phyloP scores from a whole-genome alignment of 2,888 invertebrate species.

The Troides helena region DNA sequence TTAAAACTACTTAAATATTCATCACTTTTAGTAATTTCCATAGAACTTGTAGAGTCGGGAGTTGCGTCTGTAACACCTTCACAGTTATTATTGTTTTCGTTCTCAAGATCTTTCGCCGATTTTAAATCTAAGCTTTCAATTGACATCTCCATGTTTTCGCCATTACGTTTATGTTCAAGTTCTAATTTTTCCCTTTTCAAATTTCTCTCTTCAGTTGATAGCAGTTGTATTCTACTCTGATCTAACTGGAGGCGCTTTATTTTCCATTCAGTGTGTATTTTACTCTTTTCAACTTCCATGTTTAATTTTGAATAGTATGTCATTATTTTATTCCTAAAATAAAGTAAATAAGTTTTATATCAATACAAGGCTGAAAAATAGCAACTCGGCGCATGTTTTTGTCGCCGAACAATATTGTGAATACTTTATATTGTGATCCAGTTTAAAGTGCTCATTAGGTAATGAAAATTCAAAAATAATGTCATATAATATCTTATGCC shows the following conservation, averaged over 20 bases:
- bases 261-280: slow-evolving; percentile 80
- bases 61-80: neutral
- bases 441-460: too few species aligned
- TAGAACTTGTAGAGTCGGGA: slow-evolving; percentile 15
- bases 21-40: slow-evolving; percentile 32
- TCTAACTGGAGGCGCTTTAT: slow-evolving; percentile 71
- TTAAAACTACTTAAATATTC: slow-evolving; percentile 36
- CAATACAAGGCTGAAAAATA: too few species aligned
- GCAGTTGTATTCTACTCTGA: slow-evolving; percentile 66
- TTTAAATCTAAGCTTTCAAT: slow-evolving; percentile 53
- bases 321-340: slow-evolving; percentile 79
- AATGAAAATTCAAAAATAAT: too few species aligned
- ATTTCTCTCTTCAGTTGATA: slow-evolving; percentile 77
- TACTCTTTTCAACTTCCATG: slow-evolving; percentile 79
- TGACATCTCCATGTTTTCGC: slow-evolving; percentile 65
- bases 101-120: slow-evolving; percentile 32
- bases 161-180: slow-evolving; percentile 63
- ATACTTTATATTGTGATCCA: too few species aligned
- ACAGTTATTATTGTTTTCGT: slow-evolving; percentile 15
- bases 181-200: slow-evolving; percentile 78
- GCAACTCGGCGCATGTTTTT: too few species aligned
- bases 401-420: too few species aligned
- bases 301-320: slow-evolving; percentile 83
- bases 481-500: too few species aligned
- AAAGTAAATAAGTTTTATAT: neutral